These are phyloP conservation scores for Oncorhynchus clarkii DNA, from an alignment of 2,113 vertebrate species.

Conservation along the genomic window DNA sequence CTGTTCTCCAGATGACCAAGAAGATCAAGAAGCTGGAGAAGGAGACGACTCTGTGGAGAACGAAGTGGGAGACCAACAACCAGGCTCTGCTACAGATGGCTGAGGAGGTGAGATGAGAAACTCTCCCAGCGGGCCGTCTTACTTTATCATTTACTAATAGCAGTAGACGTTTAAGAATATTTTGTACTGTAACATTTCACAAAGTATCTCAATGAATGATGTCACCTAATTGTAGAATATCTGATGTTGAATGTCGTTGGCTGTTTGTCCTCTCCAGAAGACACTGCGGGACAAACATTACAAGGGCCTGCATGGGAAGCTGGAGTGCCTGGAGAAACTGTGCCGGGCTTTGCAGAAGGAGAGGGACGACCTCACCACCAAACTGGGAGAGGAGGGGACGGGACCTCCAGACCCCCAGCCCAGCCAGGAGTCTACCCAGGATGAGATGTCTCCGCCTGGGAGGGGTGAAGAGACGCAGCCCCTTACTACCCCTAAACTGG, in stretches of 20 bases:
- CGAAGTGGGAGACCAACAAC: constrained; percentile 98
- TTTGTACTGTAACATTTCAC: neutral
- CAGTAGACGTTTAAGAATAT: neutral
- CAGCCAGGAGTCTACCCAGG: constrained; percentile 50
- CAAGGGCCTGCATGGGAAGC: constrained; percentile 91
- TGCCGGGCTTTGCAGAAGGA: constrained; percentile 95
- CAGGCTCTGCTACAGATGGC: constrained; percentile 98
- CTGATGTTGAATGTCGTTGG: neutral
- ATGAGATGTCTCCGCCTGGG: constrained; percentile 46
- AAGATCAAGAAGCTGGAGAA: constrained; percentile 99
- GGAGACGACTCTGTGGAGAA: constrained; percentile 94
- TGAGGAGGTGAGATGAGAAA: constrained; percentile 83
- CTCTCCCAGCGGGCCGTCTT: neutral
- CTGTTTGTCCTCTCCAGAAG: constrained; percentile 75
- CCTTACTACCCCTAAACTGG: constrained; percentile 37
- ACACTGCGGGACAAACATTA: constrained; percentile 93
- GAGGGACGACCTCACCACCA: constrained; percentile 93
- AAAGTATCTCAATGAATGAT: no score
- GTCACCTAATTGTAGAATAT: no score
- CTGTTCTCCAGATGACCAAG: constrained; percentile 90
- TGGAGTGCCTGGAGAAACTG: constrained; percentile 95
- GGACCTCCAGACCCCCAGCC: constrained; percentile 29
- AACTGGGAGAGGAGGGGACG: constrained; percentile 72
- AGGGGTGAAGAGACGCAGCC: constrained; percentile 23
- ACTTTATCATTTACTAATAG: neutral